These are phyloP conservation scores for Sebastes diploproa DNA, from an alignment of 2,797 vertebrate genomes.

Conservation along the genomic window DNA sequence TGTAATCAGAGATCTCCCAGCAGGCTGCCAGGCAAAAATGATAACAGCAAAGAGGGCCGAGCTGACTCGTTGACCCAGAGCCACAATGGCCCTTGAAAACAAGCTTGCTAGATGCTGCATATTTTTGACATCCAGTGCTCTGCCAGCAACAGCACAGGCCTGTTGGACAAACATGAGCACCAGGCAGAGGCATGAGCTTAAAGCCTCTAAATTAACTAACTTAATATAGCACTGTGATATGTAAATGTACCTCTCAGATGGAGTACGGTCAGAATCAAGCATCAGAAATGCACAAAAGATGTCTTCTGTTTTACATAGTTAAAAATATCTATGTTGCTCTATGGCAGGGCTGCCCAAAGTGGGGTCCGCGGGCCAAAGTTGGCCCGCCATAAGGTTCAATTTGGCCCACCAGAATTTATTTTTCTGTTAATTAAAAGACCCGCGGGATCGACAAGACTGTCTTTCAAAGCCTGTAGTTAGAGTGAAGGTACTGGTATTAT, in stretches of 20 bases:
- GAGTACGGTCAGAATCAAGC: not conserved
- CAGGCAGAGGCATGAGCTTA: not conserved
- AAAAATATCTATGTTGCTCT: not conserved
- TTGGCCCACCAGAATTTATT: too few relatives aligned
- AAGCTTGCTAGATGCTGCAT: not conserved
- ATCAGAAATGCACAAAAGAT: not conserved
- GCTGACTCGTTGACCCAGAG: not conserved
- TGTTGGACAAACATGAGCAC: not conserved
- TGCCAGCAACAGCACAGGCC: not conserved
- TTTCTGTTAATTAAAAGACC: too few relatives aligned
- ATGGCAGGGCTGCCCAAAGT: not conserved
- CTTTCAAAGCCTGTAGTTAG: too few relatives aligned
- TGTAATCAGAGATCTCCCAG: slow-evolving; percentile 40
- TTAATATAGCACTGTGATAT: not conserved
- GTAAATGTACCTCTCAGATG: slow-evolving; percentile 7
- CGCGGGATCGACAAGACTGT: too few relatives aligned
- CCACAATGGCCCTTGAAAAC: not conserved
- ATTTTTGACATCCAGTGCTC: slow-evolving; percentile 4
- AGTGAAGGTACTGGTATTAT: too few relatives aligned
- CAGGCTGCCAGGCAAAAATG: slow-evolving; percentile 21
- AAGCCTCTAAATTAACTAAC: not conserved
- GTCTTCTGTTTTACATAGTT: not conserved
- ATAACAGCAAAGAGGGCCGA: not conserved
- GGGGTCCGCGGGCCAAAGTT: too few relatives aligned
- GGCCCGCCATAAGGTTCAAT: too few relatives aligned